Conservation (phyloP, 2,113 vertebrate species). For the human (Homo sapiens) region GRCh38 chr19:55602001-55602500, state of each 20-base stretch:
- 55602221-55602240: conserved; percentile 47
- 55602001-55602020: neutral
- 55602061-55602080: conserved; percentile 73
- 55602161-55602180: conserved; percentile 71
- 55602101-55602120: conserved; percentile 78
- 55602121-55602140: conserved; percentile 74
- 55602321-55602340: neutral
- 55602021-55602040: neutral
- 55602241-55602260: conserved; percentile 57
- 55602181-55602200: conserved; percentile 59
- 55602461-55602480: conserved; percentile 80
- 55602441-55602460: conserved; percentile 79
- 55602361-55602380: conserved; percentile 80
- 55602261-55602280: conserved; percentile 63
- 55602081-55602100: conserved; percentile 69
- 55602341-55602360: conserved; percentile 4
- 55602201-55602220: conserved; percentile 45
- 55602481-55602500: conserved; percentile 82
- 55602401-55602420: conserved; percentile 58
- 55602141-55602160: conserved; percentile 71
- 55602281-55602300: conserved; percentile 64
- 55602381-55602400: conserved; percentile 81
- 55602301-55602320: neutral
- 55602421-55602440: conserved; percentile 33
- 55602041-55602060: conserved; percentile 59